Evolutionary conservation across 2,797 vertebrate genomes (phyloP).

Genomic region (Sebastes steindachneri): DNA sequence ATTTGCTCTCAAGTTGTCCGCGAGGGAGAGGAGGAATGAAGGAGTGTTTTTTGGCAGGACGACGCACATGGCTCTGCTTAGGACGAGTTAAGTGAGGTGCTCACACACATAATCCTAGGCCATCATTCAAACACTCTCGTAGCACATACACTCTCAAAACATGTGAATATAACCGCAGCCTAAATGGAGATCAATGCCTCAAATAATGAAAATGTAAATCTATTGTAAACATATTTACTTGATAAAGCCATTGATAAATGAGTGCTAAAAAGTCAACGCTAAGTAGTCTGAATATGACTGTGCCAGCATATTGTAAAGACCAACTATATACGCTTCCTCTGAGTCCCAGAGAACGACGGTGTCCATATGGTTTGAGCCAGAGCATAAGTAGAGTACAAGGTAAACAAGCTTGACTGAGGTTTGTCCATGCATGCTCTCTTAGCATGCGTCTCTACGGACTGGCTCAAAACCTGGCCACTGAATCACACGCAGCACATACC

Average conservation of each 20-base stretch:
- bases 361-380: constrained; percentile 69
- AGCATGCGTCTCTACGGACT: constrained; percentile 61
- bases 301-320: constrained; percentile 15
- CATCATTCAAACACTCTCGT: constrained; percentile 46
- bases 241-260: background rate
- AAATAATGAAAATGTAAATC: constrained; percentile 16
- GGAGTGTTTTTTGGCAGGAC: constrained; percentile 77
- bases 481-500: constrained; percentile 60
- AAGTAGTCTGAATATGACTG: background rate
- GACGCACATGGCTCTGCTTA: constrained; percentile 87
- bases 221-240: background rate
- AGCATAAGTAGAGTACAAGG: constrained; percentile 63
- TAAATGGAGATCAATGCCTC: constrained; percentile 28
- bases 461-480: constrained; percentile 72
- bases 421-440: constrained; percentile 71
- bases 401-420: constrained; percentile 72
- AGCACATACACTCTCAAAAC: constrained; percentile 15
- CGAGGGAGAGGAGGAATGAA: constrained; percentile 73
- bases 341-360: constrained; percentile 10
- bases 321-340: background rate
- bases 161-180: background rate
- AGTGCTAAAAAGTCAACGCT: background rate
- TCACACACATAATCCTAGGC: constrained; percentile 42
- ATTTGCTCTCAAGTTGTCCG: constrained; percentile 86
- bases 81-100: constrained; percentile 56